A percentile compares a stretch with the other conserved stretches of the same genome.
Conservation (phyloP, 1,140 invertebrate genomes). For the Scylla paramamosain region DNA sequence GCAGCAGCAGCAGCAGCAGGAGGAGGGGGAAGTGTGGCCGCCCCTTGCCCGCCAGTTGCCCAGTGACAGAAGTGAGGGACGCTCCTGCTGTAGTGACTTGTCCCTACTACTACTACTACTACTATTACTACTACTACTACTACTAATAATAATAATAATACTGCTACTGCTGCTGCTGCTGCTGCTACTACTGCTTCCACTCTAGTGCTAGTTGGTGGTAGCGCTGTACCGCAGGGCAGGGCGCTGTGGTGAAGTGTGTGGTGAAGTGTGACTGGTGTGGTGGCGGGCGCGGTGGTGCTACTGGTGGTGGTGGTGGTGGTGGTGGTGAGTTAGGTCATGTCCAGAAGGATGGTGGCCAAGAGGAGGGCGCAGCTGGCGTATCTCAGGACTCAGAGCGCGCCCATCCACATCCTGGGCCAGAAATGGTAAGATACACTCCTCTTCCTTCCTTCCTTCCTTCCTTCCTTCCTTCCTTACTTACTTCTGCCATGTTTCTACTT, state of each 20-base stretch:
- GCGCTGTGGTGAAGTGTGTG: background rate
- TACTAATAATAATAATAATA: too few relatives aligned
- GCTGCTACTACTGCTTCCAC: too few relatives aligned
- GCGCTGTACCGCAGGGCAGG: too few relatives aligned
- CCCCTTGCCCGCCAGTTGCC: background rate
- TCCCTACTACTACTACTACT: too few relatives aligned
- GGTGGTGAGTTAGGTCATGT: constrained; percentile 26
- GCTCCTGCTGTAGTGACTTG: background rate
- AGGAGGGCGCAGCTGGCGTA: constrained; percentile 64
- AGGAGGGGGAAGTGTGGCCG: background rate
- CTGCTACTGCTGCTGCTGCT: too few relatives aligned
- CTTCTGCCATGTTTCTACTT: background rate
- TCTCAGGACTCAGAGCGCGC: constrained; percentile 67
- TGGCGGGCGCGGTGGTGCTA: background rate
- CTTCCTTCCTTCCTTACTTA: background rate
- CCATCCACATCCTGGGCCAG: constrained; percentile 54
- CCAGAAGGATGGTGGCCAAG: constrained; percentile 61
- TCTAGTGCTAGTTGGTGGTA: too few relatives aligned
- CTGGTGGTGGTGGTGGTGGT: background rate
- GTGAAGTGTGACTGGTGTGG: background rate
- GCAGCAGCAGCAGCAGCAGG: too few relatives aligned
- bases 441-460: background rate
- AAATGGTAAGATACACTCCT: constrained; percentile 45
- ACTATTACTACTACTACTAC: too few relatives aligned
- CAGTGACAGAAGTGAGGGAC: background rate